A percentile compares a stretch with the other conserved stretches of the same genome.
Conservation (phyloP, 1,140 invertebrate species). For the Colletes latitarsis region DNA sequence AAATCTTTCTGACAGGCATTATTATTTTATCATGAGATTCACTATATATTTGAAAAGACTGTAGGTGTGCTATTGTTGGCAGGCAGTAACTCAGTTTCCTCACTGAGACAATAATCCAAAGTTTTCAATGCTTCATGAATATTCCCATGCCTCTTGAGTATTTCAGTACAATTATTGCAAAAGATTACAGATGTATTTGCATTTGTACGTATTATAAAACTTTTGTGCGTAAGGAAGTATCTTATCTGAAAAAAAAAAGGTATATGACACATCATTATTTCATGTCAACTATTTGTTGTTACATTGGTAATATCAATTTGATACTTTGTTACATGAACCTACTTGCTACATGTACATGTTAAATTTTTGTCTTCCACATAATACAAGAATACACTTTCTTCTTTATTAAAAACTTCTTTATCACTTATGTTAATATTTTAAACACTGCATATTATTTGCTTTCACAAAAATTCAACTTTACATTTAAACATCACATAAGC, state of each 20-base stretch:
- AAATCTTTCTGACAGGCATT: slow-evolving; percentile 62
- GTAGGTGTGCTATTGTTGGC: slow-evolving; percentile 69
- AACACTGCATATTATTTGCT: not conserved
- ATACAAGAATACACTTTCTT: not conserved
- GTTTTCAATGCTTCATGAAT: slow-evolving; percentile 54
- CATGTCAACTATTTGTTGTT: not conserved
- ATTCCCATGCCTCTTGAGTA: slow-evolving; percentile 67
- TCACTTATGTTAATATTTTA: not conserved
- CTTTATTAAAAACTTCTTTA: not conserved
- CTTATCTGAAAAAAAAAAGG: slow-evolving; percentile 57
- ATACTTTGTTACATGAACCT: not conserved
- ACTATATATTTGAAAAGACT: slow-evolving; percentile 67
- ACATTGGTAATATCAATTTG: not conserved
- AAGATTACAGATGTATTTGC: slow-evolving; percentile 47
- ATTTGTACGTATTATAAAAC: slow-evolving; percentile 54
- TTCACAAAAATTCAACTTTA: not conserved
- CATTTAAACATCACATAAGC: not conserved
- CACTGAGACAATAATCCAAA: slow-evolving; percentile 68
- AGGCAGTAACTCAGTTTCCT: slow-evolving; percentile 72
- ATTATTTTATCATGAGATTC: slow-evolving; percentile 71
- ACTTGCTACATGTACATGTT: not conserved
- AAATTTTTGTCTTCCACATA: not conserved
- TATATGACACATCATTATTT: slow-evolving; percentile 17
- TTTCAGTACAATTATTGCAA: slow-evolving; percentile 69
- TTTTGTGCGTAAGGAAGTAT: slow-evolving; percentile 47